These are phyloP conservation scores for Syngnathus scovelli DNA, from an alignment of 2,113 vertebrate species.

Conservation along the genomic window DNA sequence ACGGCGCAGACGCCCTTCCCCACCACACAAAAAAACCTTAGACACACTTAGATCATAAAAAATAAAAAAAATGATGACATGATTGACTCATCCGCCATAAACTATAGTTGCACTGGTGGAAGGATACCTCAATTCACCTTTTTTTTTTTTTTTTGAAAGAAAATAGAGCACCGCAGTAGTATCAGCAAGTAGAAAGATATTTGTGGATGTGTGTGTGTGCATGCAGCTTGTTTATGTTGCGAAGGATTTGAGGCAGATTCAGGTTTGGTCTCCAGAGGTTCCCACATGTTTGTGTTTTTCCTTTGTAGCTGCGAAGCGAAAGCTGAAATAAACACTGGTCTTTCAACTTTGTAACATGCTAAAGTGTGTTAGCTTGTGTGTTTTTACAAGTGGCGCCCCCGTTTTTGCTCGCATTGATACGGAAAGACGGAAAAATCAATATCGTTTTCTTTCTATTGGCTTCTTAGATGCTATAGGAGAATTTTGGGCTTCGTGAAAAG, in stretches of 20 bases:
- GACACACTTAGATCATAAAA: not conserved
- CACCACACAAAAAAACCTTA: no score
- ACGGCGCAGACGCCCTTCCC: no score
- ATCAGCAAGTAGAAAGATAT: slow-evolving; percentile 1
- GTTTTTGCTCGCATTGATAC: slow-evolving; percentile 30
- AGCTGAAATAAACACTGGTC: slow-evolving; percentile 51
- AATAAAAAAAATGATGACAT: not conserved
- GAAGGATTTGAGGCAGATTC: slow-evolving; percentile 66
- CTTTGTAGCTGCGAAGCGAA: slow-evolving; percentile 55
- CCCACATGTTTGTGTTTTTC: slow-evolving; percentile 57
- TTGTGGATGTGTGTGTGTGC: slow-evolving; percentile 13
- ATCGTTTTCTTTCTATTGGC: not conserved
- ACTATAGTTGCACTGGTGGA: not conserved
- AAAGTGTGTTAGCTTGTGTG: slow-evolving; percentile 45
- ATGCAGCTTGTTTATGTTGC: slow-evolving; percentile 39
- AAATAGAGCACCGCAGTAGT: slow-evolving; percentile 52
- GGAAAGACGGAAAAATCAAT: slow-evolving; percentile 43
- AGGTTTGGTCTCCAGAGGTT: slow-evolving; percentile 66
- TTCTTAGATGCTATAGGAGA: not conserved
- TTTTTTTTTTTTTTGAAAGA: slow-evolving; percentile 36
- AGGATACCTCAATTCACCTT: slow-evolving; percentile 18
- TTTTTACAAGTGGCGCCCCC: slow-evolving; percentile 35
- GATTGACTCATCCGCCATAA: not conserved
- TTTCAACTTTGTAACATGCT: slow-evolving; percentile 53
- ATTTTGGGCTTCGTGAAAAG: not conserved